Evolutionary conservation across 2,797 vertebrate genomes (phyloP), one percentile per base, ranked within the genome.

Genomic region (Pyrocephalus nanus): DNA sequence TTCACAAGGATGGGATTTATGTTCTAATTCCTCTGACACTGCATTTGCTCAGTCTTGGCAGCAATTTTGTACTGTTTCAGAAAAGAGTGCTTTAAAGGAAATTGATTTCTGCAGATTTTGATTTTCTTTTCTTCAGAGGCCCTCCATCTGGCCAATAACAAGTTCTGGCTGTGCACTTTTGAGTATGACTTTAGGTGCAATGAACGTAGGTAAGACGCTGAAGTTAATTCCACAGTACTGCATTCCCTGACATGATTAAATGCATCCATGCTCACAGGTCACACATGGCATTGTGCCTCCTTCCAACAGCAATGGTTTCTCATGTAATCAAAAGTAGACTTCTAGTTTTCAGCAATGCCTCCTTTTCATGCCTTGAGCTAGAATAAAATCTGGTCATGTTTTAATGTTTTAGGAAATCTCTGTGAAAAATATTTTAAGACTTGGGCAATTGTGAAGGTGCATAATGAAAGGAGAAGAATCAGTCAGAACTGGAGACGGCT

Each of bases 151-250:
- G 29, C 48, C 50, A 22, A 32, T 61, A 72, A 72, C 6, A 50
- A 34, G 7, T 77, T 62, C 54, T 71, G 51, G 3, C 22, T 69
- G 2, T 42, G 15, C 25, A 51, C 9, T 38, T 32, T 47, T 48
- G 14, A 30, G 6, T 70, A 4, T 60, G 62, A 64, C 48, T 79
- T 5, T 7, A 76, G 60, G 12, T 62, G 19, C 0, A 0, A 32
- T 5, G 2, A n/a, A 32, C 8, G 26, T 58, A 45, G n/a, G 4
- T 45, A 15, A 40, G 30, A 86, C 17, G 55, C 43, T 40, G 69
- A 81, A 16, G 8, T 36, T 67, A 71, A 47, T 25, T 17, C 48
- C 70, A 29, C 38, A 34, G 48, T 43, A 22, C 42, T 55, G 60
- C 30, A 5, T 66, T 92, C 32, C n/a, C 34, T 72, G 80, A 32